phyloP scores from a whole-genome alignment of 2,797 vertebrate species.

The Nasua narica region DNA sequence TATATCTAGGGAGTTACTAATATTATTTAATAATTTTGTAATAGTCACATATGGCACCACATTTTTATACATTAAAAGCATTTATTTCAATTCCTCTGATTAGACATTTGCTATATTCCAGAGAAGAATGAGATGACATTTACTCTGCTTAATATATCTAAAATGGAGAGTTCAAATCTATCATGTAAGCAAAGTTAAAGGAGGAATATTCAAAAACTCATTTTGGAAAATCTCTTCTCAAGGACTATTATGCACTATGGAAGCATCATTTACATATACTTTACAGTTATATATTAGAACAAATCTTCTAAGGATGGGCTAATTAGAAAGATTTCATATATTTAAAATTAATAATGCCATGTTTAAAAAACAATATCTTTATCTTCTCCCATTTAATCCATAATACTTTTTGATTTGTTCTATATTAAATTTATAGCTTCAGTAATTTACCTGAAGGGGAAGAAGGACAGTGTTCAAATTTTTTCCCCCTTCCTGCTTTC shows the following conservation, averaged over 20 bases:
- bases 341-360: conserved; percentile 7
- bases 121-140: background rate
- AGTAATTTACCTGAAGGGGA: background rate
- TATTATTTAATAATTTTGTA: background rate
- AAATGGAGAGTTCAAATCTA: background rate
- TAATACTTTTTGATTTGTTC: background rate
- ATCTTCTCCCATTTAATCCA: background rate
- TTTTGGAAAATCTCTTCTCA: conserved; percentile 11
- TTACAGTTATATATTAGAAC: background rate
- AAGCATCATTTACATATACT: background rate
- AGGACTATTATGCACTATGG: background rate
- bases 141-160: background rate
- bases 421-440: background rate
- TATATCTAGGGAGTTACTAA: background rate
- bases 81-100: background rate
- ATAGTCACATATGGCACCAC: background rate
- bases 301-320: background rate
- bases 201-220: background rate
- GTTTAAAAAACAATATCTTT: background rate
- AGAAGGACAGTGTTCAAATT: background rate
- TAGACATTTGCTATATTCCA: background rate
- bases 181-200: conserved; percentile 1
- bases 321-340: background rate
- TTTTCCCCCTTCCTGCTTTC: conserved; percentile 8
- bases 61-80: background rate